phyloP scores from a whole-genome alignment of 92 coral and sea anemone genomes.

The Epizoanthus fatuus region DNA sequence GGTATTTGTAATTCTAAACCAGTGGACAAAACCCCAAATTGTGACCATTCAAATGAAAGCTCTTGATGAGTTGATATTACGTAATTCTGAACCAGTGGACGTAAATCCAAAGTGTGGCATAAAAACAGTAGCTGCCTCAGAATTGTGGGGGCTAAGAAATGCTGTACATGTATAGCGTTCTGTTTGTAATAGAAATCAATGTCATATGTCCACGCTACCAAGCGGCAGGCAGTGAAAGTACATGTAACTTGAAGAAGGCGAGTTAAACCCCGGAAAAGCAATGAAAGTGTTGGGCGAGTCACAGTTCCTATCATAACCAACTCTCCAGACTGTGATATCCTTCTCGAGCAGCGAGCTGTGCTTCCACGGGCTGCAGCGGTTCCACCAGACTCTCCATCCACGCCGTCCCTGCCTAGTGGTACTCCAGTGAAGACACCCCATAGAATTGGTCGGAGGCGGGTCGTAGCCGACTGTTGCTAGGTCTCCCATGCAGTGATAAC shows the following conservation, averaged over 20 bases:
- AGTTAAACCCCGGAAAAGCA: slow-evolving; percentile 69
- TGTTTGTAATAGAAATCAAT: not conserved
- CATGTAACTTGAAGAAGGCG: slow-evolving; percentile 69
- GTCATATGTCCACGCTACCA: slow-evolving; percentile 31
- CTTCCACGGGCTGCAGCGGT: slow-evolving; percentile 52
- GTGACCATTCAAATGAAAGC: no score
- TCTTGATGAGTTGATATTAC: no score
- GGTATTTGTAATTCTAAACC: no score
- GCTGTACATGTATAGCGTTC: not conserved
- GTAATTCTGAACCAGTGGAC: no score
- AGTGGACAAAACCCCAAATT: no score
- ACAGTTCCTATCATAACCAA: slow-evolving; percentile 62
- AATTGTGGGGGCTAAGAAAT: not conserved
- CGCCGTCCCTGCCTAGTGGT: slow-evolving; percentile 63
- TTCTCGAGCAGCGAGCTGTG: slow-evolving; percentile 36
- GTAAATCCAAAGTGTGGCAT: no score
- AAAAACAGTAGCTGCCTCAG: no score
- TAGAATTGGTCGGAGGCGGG: slow-evolving; percentile 55
- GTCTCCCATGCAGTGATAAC: slow-evolving; percentile 88
- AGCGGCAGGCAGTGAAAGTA: slow-evolving; percentile 80
- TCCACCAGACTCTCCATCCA: slow-evolving; percentile 85
- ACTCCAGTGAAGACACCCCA: slow-evolving; percentile 90
- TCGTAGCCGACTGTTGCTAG: slow-evolving; percentile 63
- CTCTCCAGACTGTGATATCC: slow-evolving; percentile 81
- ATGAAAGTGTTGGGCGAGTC: slow-evolving; percentile 85